A percentile compares a stretch with the other conserved stretches of the same genome.
Conservation (phyloP, 2,797 vertebrate species). For the Aphelocoma californica region DNA sequence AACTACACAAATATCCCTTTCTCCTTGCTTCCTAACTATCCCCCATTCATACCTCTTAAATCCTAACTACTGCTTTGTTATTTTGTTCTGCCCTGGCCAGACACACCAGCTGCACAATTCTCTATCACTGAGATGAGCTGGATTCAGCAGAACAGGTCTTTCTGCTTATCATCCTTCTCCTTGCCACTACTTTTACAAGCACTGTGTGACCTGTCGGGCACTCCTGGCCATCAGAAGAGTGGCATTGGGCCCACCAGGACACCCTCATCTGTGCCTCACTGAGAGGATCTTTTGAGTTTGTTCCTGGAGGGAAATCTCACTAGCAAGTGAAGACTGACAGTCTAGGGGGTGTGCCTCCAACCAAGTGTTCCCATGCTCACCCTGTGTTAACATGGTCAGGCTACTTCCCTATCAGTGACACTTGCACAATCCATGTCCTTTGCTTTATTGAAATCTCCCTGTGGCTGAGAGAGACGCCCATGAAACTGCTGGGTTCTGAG, state of each 20-base stretch:
- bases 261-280: not conserved
- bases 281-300: not conserved
- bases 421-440: not conserved
- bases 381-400: not conserved
- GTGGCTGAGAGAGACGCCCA: not conserved
- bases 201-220: not conserved
- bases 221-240: not conserved
- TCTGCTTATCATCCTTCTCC: not conserved
- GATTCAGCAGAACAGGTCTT: not conserved
- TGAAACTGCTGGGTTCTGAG: not conserved
- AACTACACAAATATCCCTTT: not conserved
- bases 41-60: not conserved
- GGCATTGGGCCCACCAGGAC: not conserved
- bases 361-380: accelerated
- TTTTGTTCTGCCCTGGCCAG: not conserved
- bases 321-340: not conserved
- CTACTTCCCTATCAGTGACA: not conserved
- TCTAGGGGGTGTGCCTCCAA: not conserved
- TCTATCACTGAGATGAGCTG: not conserved
- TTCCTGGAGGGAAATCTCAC: not conserved
- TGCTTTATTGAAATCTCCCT: not conserved
- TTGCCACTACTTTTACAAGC: not conserved
- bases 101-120: not conserved
- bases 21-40: not conserved
- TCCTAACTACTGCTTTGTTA: not conserved